Percentiles rank a stretch among this genome's conserved stretches.
phyloP scores from a whole-genome alignment of 2,113 vertebrate species.

The Megaceryle torquata region DNA sequence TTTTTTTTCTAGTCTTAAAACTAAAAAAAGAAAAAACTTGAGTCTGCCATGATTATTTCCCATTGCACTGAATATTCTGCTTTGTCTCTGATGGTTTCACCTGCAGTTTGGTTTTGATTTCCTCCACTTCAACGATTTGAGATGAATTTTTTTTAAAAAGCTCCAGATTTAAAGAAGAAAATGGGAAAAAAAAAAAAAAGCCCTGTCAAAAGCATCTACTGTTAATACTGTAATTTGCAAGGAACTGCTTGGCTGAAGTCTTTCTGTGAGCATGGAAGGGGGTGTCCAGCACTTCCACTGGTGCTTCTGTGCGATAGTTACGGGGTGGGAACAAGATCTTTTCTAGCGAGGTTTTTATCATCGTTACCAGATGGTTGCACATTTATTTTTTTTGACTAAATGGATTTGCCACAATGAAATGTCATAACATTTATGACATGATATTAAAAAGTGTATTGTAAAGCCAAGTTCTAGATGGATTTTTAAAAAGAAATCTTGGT shows the following conservation, averaged over 20 bases:
- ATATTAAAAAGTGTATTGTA: conserved; percentile 83
- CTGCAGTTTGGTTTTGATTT: conserved; percentile 68
- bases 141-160: conserved; percentile 62
- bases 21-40: conserved; percentile 68
- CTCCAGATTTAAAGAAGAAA: conserved; percentile 70
- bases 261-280: conserved; percentile 22
- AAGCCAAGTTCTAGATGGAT: conserved; percentile 87
- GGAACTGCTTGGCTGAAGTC: not conserved
- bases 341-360: conserved; percentile 78
- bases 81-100: conserved; percentile 75
- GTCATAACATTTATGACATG: conserved; percentile 99
- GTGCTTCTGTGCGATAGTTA: conserved; percentile 41
- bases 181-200: not conserved
- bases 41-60: conserved; percentile 67
- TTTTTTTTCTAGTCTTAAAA: conserved; percentile 80
- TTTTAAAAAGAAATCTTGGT: conserved; percentile 75
- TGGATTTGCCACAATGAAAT: conserved; percentile 79
- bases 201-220: not conserved
- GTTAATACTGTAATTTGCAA: conserved; percentile 18
- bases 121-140: conserved; percentile 73
- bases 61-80: conserved; percentile 92
- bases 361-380: conserved; percentile 85
- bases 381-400: conserved; percentile 70
- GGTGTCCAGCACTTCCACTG: conserved; percentile 29
- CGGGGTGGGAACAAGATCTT: conserved; percentile 79